These are phyloP conservation scores for Crotalus horridus DNA, from an alignment of 2,113 vertebrate species.

Conservation along the genomic window DNA sequence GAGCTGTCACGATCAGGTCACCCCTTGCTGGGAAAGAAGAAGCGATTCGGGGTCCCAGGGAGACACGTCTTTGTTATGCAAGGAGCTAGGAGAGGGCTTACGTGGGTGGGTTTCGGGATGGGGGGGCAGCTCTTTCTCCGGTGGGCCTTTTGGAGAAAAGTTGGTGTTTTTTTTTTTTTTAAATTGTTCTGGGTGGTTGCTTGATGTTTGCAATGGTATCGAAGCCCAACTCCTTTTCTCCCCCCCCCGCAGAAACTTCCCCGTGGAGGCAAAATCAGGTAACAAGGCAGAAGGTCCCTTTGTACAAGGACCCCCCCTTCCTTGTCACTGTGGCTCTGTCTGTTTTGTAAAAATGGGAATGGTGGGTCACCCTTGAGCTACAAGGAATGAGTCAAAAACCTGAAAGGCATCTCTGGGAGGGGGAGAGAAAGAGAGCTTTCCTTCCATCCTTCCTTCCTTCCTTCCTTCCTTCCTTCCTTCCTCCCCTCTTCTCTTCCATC, in stretches of 20 bases:
- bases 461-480: no score
- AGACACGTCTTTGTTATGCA: constrained; percentile 37
- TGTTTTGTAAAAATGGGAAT: not conserved
- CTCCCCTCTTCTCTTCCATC: no score
- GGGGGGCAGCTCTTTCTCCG: not conserved
- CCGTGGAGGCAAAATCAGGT: not conserved
- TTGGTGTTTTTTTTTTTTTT: not conserved
- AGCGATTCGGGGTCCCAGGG: not conserved
- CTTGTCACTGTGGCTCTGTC: not conserved
- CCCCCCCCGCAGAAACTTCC: not conserved
- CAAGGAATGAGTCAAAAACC: not conserved
- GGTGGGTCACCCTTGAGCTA: not conserved
- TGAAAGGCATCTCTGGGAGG: not conserved
- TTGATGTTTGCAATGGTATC: not conserved
- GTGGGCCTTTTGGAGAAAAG: not conserved
- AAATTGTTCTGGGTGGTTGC: not conserved
- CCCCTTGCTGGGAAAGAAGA: no score
- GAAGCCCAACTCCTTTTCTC: not conserved
- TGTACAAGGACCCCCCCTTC: not conserved
- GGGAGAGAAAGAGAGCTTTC: not conserved
- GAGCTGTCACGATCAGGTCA: no score
- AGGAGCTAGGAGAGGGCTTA: not conserved
- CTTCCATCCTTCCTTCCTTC: not conserved
- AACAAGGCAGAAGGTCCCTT: not conserved
- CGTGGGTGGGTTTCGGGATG: not conserved